These are phyloP conservation scores for Geodia barretti DNA, from an alignment of 37 sponge, comb jelly and placozoan species.

Conservation along the genomic window DNA sequence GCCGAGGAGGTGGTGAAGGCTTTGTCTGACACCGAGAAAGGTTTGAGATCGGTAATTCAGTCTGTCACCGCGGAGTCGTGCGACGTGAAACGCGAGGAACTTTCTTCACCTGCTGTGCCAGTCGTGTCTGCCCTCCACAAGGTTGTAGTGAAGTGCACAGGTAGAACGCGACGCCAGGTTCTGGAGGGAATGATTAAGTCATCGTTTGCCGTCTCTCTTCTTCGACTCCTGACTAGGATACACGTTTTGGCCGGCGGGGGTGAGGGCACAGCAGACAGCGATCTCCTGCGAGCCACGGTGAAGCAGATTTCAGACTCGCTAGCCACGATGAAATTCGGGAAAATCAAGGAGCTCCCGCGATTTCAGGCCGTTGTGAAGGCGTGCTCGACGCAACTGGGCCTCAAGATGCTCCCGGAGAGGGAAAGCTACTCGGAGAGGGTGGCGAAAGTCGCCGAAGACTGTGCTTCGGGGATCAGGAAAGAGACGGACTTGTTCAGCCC, in stretches of 20 bases:
- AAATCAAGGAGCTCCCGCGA: not conserved
- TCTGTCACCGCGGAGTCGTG: not conserved
- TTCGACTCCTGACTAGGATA: slow-evolving; percentile 5
- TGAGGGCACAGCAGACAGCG: not conserved
- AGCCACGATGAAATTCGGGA: not conserved
- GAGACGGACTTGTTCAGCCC: not conserved
- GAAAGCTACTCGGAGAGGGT: not conserved
- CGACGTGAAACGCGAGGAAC: not conserved
- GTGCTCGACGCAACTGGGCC: slow-evolving; percentile 21
- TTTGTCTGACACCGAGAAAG: not conserved
- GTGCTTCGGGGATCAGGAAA: not conserved
- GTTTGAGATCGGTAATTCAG: not conserved
- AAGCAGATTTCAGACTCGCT: not conserved
- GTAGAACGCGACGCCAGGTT: slow-evolving; percentile 1
- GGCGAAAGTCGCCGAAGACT: not conserved
- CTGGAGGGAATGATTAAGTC: slow-evolving; percentile 11
- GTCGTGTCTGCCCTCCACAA: not conserved
- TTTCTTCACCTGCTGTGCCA: not conserved
- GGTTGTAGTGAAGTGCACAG: not conserved
- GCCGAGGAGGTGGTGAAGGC: not conserved
- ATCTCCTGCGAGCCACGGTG: not conserved
- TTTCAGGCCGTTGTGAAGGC: slow-evolving; percentile 10
- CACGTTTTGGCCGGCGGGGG: not conserved
- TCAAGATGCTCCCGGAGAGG: not conserved
- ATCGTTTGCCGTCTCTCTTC: slow-evolving; percentile 6